A percentile compares a stretch with the other conserved stretches of the same genome.
These are phyloP conservation scores for Psophia crepitans DNA, from an alignment of 2,113 vertebrate species.

Conservation along the genomic window DNA sequence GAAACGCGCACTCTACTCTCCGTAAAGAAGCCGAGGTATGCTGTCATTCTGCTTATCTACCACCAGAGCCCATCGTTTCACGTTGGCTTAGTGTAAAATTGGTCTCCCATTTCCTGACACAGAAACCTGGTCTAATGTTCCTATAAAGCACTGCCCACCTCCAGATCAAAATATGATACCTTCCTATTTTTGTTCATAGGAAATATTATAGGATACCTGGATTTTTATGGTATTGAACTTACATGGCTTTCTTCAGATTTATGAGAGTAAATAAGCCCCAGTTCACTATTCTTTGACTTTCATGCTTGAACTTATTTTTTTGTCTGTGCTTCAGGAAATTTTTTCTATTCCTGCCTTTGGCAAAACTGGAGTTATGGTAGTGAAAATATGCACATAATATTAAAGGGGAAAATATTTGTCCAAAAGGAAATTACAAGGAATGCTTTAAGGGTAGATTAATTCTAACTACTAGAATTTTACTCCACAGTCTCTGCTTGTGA, in stretches of 20 bases:
- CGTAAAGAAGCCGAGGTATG: neutral
- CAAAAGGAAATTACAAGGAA: constrained; percentile 7
- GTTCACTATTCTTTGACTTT: neutral
- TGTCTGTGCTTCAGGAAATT: constrained; percentile 33
- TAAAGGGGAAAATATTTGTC: neutral
- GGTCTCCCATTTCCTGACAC: neutral
- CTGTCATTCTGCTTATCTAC: neutral
- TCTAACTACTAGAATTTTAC: neutral
- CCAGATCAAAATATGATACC: neutral
- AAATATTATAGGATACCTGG: neutral
- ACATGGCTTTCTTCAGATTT: neutral
- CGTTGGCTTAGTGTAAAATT: neutral
- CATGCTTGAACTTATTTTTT: neutral
- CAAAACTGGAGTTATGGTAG: neutral
- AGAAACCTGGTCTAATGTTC: neutral
- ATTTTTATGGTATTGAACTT: neutral
- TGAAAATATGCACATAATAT: neutral
- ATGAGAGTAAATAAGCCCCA: neutral
- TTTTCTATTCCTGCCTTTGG: constrained; percentile 1
- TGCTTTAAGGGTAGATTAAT: neutral
- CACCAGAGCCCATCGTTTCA: accelerated
- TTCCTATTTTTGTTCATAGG: neutral
- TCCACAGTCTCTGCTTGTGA: neutral
- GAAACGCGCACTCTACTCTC: neutral
- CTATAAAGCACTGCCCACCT: neutral